Percentiles rank a stretch among this genome's conserved stretches.
These are phyloP conservation scores for Blennius ocellaris DNA, from an alignment of 2,113 vertebrate genomes.

Conservation along the genomic window DNA sequence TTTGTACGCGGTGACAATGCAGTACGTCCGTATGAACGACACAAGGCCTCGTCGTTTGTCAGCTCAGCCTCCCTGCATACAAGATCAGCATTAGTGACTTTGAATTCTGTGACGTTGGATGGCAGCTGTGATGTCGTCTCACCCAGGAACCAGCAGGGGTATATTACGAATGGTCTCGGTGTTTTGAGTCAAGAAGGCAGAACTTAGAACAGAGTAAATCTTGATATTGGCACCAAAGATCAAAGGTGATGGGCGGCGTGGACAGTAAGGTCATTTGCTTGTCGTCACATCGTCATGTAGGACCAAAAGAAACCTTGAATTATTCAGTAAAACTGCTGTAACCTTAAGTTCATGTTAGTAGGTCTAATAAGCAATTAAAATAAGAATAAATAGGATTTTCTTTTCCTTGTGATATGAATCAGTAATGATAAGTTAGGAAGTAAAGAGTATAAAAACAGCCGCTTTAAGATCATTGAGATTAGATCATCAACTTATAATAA, in stretches of 20 bases:
- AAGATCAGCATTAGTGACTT: background rate
- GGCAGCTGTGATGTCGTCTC: slow-evolving; percentile 11
- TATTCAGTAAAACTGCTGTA: slow-evolving; percentile 7
- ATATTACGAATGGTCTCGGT: background rate
- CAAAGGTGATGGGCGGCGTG: slow-evolving; percentile 28
- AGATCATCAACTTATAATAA: slow-evolving; percentile 1
- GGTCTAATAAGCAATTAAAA: slow-evolving; percentile 10
- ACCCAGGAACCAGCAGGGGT: slow-evolving; percentile 10
- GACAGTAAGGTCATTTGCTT: background rate
- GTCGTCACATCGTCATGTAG: slow-evolving; percentile 13
- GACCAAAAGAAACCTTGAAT: slow-evolving; percentile 28
- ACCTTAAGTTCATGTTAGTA: slow-evolving; percentile 7
- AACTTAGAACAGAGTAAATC: slow-evolving; percentile 6
- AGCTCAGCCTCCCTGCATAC: slow-evolving; percentile 14
- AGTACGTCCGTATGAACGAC: slow-evolving; percentile 39
- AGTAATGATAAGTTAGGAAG: slow-evolving; percentile 26
- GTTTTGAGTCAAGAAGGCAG: slow-evolving; percentile 21
- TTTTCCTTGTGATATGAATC: slow-evolving; percentile 26
- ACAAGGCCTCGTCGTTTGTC: slow-evolving; percentile 51
- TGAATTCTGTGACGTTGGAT: background rate
- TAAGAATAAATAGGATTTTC: slow-evolving; percentile 19
- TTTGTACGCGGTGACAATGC: slow-evolving; percentile 46
- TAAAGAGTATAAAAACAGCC: slow-evolving; percentile 1
- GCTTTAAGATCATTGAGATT: slow-evolving; percentile 8
- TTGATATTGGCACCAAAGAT: slow-evolving; percentile 63